Base-by-base conservation (phyloP, 2,113 vertebrate species). In the Cyprinodon tularosa region DNA sequence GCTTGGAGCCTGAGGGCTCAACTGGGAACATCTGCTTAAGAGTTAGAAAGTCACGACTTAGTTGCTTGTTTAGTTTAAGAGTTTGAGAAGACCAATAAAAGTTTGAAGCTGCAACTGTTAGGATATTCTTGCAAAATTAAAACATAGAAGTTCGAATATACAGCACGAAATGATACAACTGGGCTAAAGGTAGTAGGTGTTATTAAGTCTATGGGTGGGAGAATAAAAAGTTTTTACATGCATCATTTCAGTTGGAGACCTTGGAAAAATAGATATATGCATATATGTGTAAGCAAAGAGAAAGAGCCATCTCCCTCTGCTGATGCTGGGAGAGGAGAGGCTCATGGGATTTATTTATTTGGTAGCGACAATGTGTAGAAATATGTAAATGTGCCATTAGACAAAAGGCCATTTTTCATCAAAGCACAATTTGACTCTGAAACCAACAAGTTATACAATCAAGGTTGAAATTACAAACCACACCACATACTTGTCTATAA, bases 21-120 rank as follows among this genome's bases (percentile, higher is more conserved):
- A 2, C 67, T 76, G 72, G 77, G 66, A 86, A 81, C 81, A 88
- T 85, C 76, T 88, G 87, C 73, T 44, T 39, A 71, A 72, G 68
- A 66, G 60, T 72, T 50, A 20, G 70, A 70, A 73, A 74, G 13
- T 62, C 22, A 20, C 53, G 44, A 44, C 71, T 60, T 29, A 20
- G n/a, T 12, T 70, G 37, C 39, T 20, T 68, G 44, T 64, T 15
- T 76, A 39, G 50, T 57, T 57, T 66, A 42, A 36, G 14, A 48
- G 37, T 72, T 47, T 71, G 50, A 59, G 62, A 77, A 53, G 42
- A 77, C 39, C 20, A 70, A 17, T 66, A 57, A 66, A 53, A 50
- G 20, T n/a, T 57, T 11, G 12, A 11, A 57, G 72, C 17, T 15
- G 22, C 12, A 37, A n/a, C 50, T 50, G 64, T 42, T 20, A 50